Evolutionary conservation across 2,113 vertebrate species (phyloP).

Genomic region (Sturnus vulgaris): DNA sequence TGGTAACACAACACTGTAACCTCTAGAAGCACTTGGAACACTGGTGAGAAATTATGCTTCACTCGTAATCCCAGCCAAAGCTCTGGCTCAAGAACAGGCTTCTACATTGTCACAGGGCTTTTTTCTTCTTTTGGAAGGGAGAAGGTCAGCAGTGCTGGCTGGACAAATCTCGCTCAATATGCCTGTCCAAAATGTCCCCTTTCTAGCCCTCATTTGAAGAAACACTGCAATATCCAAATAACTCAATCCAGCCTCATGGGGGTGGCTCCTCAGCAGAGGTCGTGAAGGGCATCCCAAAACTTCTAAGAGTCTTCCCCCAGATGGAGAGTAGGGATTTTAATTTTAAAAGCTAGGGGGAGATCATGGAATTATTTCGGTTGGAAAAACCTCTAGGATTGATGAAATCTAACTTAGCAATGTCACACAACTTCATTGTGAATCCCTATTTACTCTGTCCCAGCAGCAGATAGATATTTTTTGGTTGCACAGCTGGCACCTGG

Average conservation of each 20-base stretch:
- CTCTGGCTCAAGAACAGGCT: neutral
- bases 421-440: neutral
- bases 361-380: neutral
- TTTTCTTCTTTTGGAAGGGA: neutral
- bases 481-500: neutral
- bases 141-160: neutral
- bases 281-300: neutral
- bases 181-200: neutral
- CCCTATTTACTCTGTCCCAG: neutral
- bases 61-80: neutral
- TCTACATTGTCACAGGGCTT: neutral
- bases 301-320: neutral
- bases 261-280: neutral
- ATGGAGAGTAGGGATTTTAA: neutral
- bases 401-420: neutral
- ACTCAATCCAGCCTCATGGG: neutral
- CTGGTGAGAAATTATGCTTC: neutral
- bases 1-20: conserved; percentile 7
- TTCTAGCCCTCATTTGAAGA: neutral
- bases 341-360: neutral
- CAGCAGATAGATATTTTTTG: neutral
- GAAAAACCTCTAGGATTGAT: neutral
- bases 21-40: conserved; percentile 10
- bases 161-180: neutral
- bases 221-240: neutral